Evolutionary conservation across 2,113 vertebrate species (phyloP).

Genomic region (Paratilapia polleni): DNA sequence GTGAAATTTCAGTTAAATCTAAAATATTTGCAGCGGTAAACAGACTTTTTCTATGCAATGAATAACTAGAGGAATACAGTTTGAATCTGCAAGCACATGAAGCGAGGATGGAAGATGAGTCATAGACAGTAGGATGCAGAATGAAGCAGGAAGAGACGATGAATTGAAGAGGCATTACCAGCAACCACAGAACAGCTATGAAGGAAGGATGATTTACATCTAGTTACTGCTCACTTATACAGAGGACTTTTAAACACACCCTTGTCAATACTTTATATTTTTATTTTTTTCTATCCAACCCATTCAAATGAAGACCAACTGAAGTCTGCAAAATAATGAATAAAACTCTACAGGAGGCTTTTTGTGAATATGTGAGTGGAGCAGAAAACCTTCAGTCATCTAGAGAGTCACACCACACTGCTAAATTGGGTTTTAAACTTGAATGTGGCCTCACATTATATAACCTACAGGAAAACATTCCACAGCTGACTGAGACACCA

Average conservation of each 20-base stretch:
- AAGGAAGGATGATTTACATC: not conserved
- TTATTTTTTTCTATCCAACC: not conserved
- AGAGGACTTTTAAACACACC: not conserved
- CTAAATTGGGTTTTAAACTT: not conserved
- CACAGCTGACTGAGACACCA: slow-evolving; percentile 23
- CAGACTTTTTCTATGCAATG: slow-evolving; percentile 1
- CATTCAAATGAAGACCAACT: not conserved
- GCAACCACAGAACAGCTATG: slow-evolving; percentile 9
- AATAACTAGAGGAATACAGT: slow-evolving; percentile 13
- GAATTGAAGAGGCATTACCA: slow-evolving; percentile 22
- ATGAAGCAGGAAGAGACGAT: not conserved
- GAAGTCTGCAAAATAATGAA: not conserved
- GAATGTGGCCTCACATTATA: not conserved
- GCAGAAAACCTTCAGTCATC: not conserved
- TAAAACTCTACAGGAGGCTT: not conserved
- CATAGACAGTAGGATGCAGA: slow-evolving; percentile 18
- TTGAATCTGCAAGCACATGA: not conserved
- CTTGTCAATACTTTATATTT: not conserved
- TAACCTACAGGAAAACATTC: slow-evolving; percentile 9
- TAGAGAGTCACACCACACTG: not conserved
- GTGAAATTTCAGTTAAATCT: not conserved
- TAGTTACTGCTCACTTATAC: not conserved
- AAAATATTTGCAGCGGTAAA: not conserved
- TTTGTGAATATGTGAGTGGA: not conserved
- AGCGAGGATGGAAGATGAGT: slow-evolving; percentile 37